Evolutionary conservation across 2,888 invertebrate species (phyloP).

Genomic region (Agonopterix subpropinquella): DNA sequence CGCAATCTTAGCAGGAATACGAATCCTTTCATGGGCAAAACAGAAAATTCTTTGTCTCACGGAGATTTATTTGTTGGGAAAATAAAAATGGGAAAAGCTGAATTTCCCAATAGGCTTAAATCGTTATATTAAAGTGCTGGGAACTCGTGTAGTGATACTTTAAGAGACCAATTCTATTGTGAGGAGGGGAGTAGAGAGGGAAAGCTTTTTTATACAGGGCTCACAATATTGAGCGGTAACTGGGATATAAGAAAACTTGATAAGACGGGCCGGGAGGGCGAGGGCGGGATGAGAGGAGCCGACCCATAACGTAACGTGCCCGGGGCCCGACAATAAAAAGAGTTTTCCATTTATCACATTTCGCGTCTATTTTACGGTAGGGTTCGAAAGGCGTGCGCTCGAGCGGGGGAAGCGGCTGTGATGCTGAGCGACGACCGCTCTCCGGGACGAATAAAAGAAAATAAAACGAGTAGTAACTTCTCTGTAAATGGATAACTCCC

Average conservation of each 20-base stretch:
- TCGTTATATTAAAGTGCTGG: slow-evolving; percentile 27
- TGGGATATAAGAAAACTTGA: slow-evolving; percentile 68
- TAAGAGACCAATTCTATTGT: slow-evolving; percentile 45
- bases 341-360: slow-evolving; percentile 75
- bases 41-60: slow-evolving; percentile 1
- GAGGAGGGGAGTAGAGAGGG: slow-evolving; percentile 38
- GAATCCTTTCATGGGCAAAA: background rate
- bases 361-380: slow-evolving; percentile 72
- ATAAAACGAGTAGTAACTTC: slow-evolving; percentile 65
- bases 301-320: slow-evolving; percentile 63
- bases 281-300: slow-evolving; percentile 44
- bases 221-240: slow-evolving; percentile 67
- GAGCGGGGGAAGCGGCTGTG: slow-evolving; percentile 51
- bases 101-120: slow-evolving; percentile 20
- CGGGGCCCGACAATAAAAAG: slow-evolving; percentile 67
- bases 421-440: slow-evolving; percentile 55
- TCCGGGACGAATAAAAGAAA: slow-evolving; percentile 59
- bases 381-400: slow-evolving; percentile 59
- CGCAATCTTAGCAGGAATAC: background rate
- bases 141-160: slow-evolving; percentile 43
- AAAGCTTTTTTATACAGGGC: slow-evolving; percentile 53
- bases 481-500: slow-evolving; percentile 66
- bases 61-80: slow-evolving; percentile 5
- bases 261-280: slow-evolving; percentile 53
- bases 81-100: slow-evolving; percentile 9